Percentiles rank a stretch among this genome's conserved stretches.
Evolutionary conservation across 2,888 invertebrate species (phyloP).

Genomic region (Thecophora atra): DNA sequence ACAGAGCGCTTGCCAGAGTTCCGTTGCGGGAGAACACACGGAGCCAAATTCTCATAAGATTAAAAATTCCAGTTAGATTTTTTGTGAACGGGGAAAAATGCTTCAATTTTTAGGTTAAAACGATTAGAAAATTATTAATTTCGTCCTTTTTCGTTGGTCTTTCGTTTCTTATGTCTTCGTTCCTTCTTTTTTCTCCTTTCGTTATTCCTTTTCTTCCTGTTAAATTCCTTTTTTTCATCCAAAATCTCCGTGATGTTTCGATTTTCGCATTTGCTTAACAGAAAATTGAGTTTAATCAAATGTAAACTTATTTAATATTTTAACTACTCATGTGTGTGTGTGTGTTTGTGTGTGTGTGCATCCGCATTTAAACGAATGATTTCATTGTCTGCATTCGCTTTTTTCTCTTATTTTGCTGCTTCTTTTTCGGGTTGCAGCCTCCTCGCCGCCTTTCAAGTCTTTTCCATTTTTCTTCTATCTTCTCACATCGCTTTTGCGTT

Average conservation of each 20-base stretch:
- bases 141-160: too few species aligned
- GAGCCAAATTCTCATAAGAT: neutral
- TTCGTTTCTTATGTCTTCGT: too few species aligned
- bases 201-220: too few species aligned
- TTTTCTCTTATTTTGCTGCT: neutral
- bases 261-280: neutral
- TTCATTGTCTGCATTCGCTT: constrained; percentile 16
- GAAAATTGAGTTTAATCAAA: neutral
- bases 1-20: too few species aligned
- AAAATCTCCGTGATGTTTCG: too few species aligned
- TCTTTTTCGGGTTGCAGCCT: neutral
- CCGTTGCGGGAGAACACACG: neutral
- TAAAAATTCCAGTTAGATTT: neutral
- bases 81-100: neutral
- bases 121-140: neutral
- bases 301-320: neutral
- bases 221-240: neutral
- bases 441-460: neutral
- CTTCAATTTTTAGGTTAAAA: neutral
- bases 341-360: neutral
- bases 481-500: neutral
- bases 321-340: neutral
- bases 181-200: too few species aligned
- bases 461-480: neutral
- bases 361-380: constrained; percentile 12